Base-by-base conservation (phyloP, 2,797 vertebrate species). In the Moxostoma hubbsi region DNA sequence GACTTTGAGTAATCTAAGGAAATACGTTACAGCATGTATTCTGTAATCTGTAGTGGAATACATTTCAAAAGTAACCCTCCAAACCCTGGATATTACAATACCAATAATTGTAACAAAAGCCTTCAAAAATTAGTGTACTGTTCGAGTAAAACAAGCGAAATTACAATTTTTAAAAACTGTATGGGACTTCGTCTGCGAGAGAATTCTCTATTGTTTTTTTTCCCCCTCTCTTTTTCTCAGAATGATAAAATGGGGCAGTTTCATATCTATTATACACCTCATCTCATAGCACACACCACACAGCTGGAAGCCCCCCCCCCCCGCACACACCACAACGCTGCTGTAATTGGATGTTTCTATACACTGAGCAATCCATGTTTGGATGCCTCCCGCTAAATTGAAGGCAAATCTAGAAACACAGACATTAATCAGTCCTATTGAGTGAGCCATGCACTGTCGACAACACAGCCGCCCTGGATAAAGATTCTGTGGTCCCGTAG, bases 281-380 rank as follows among this genome's bases (percentile, higher is more conserved):
- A 53, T 54, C 55, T 73, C 46, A 67, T 62, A 64, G 51, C 71
- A 24, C 50, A 69, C 57, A 62, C 66, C 46, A 49, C 73, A 69
- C 79, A 69, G 61, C 81, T 69, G 75, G 75, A 82, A 43, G 46
- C 68, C 46, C 53, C 59, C 67, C 68, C 62, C 68, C 50, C 62
- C 36, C 36, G 0, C 36, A 54, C 16, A 59, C 49, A 11, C 58
- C 82, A 24, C 73, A 66, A 49, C 45, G 54, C 61, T 9, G 45
- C 16, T 9, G 18, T 82, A 77, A 82, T 82, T 78, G 75, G 81
- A 73, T 57, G 57, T 62, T 82, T 78, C 75, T 78, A 67, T 82
- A 82, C 47, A 73, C 47, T 15, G 55, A 82, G 75, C 45, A 65
- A 79, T 63, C 70, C 61, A 5, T 51, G 54, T 73, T 73, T 72